Evolutionary conservation across 2,888 invertebrate genomes (phyloP).

Genomic region (Calliphora vomitoria): DNA sequence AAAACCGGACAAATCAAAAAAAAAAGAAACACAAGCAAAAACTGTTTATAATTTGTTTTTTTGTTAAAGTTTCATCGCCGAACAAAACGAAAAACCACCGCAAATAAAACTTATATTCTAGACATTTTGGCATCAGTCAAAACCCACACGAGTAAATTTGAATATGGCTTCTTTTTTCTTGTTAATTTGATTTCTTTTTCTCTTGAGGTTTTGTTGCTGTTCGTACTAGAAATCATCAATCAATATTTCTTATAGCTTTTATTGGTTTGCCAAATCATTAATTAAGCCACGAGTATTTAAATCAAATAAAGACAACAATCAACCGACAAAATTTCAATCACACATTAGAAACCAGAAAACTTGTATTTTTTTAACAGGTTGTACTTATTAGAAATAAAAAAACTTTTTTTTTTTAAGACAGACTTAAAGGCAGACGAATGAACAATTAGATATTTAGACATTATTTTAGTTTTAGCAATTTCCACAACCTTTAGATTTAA

Average conservation of each 20-base stretch:
- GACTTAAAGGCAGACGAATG: background rate
- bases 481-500: slow-evolving; percentile 30
- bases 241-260: slow-evolving; percentile 50
- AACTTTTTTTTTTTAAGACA: background rate
- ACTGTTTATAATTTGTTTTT: slow-evolving; percentile 4
- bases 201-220: slow-evolving; percentile 16
- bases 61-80: background rate
- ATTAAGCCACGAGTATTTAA: slow-evolving; percentile 42
- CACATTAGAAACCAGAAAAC: background rate
- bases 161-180: slow-evolving; percentile 29
- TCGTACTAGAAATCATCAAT: slow-evolving; percentile 54
- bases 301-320: slow-evolving; percentile 5
- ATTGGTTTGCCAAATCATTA: slow-evolving; percentile 43
- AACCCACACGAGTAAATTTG: slow-evolving; percentile 55
- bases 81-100: slow-evolving; percentile 17
- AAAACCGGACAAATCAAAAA: slow-evolving; percentile 39
- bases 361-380: slow-evolving; percentile 1
- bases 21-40: slow-evolving; percentile 14
- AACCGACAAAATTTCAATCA: background rate
- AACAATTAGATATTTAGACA: background rate
- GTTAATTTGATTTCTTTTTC: slow-evolving; percentile 13
- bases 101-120: slow-evolving; percentile 47
- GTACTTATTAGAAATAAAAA: background rate
- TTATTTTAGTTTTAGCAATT: slow-evolving; percentile 9
- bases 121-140: slow-evolving; percentile 71